These are phyloP conservation scores for Baccha elongata DNA, from an alignment of 2,888 invertebrate genomes.

Conservation along the genomic window DNA sequence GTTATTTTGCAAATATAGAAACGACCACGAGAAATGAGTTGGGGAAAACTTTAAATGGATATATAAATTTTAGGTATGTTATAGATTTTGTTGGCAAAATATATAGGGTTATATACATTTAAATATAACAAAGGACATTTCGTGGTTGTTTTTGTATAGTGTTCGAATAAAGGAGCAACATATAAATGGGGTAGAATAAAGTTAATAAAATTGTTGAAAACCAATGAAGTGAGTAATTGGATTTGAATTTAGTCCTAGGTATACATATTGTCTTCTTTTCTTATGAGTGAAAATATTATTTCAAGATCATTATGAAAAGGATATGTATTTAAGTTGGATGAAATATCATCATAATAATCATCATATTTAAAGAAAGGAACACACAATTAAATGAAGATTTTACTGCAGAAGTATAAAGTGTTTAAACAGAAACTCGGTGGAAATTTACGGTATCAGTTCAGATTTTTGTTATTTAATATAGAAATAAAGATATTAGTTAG, in stretches of 20 bases:
- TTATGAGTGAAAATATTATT: background rate
- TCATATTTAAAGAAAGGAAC: background rate
- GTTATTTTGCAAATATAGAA: constrained; percentile 43
- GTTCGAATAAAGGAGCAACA: background rate
- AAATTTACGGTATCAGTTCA: too few relatives aligned
- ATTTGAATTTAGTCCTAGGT: constrained; percentile 44
- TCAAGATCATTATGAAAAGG: constrained; percentile 3
- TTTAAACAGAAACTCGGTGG: too few relatives aligned
- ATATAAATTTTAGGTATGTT: background rate
- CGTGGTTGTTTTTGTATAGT: constrained; percentile 5
- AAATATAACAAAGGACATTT: constrained; percentile 47
- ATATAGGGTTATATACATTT: constrained; percentile 36
- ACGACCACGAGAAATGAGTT: background rate
- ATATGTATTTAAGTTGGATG: too few relatives aligned
- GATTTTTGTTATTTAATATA: too few relatives aligned
- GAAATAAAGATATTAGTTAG: too few relatives aligned
- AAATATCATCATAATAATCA: too few relatives aligned
- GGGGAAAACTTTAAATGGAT: constrained; percentile 17
- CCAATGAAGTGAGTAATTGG: constrained; percentile 66
- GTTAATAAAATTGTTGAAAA: constrained; percentile 52
- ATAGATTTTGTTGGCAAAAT: background rate
- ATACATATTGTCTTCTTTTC: background rate
- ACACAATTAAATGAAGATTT: background rate
- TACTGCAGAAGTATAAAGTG: background rate
- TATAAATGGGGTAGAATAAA: constrained; percentile 1